Conservation (phyloP, 1,140 invertebrate species). For the Heliconius himera region DNA sequence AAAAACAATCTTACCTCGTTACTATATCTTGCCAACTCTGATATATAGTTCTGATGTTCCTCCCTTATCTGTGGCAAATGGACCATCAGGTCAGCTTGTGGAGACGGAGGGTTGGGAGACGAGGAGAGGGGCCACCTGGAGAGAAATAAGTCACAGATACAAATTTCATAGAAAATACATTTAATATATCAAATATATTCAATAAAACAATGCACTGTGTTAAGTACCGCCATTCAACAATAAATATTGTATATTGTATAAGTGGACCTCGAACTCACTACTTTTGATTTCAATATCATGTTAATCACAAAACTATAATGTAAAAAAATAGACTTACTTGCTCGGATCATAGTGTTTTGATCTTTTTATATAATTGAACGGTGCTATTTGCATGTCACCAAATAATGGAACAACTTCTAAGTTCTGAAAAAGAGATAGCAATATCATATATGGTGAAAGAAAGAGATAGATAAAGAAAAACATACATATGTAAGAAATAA, state of each 20-base stretch:
- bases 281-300: not conserved
- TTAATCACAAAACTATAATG: not conserved
- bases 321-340: constrained; percentile 74
- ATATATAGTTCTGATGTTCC: constrained; percentile 98
- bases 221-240: not conserved
- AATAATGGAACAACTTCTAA: constrained; percentile 99
- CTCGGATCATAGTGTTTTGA: constrained; percentile 96
- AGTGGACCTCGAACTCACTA: not conserved
- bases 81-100: constrained; percentile 98
- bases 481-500: no score
- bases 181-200: no score
- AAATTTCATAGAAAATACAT: no score
- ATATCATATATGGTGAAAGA: not conserved
- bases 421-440: constrained; percentile 81
- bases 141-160: no score
- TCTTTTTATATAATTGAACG: constrained; percentile 98
- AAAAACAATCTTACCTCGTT: constrained; percentile 87
- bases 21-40: constrained; percentile 96
- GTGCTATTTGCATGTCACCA: constrained; percentile 99
- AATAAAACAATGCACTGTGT: not conserved
- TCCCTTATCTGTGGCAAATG: constrained; percentile 97
- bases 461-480: not conserved
- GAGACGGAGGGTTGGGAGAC: constrained; percentile 89
- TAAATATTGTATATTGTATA: no score
- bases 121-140: constrained; percentile 95